Evolutionary conservation across 2,888 invertebrate species (phyloP).

Genomic region (Sarcophaga variegata): DNA sequence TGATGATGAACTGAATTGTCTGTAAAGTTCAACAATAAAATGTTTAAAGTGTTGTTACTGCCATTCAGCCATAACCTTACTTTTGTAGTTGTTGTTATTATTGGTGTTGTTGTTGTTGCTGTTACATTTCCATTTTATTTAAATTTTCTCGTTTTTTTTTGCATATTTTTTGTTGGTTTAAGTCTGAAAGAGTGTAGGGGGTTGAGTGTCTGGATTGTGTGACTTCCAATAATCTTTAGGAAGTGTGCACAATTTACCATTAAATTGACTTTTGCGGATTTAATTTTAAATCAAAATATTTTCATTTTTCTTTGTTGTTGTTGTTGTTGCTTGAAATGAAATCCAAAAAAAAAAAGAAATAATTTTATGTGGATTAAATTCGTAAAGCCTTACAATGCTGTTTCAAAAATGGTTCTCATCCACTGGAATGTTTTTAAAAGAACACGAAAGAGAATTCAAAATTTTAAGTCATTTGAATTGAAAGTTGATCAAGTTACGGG

Average conservation of each 20-base stretch:
- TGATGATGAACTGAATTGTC: slow-evolving; percentile 60
- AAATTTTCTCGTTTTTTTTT: too few species aligned
- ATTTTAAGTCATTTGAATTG: too few species aligned
- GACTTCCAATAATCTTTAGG: slow-evolving; percentile 39
- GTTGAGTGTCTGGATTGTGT: background rate
- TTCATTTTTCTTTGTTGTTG: too few species aligned
- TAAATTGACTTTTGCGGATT: slow-evolving; percentile 55
- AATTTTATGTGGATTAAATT: background rate
- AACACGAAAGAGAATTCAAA: too few species aligned
- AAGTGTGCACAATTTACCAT: slow-evolving; percentile 59
- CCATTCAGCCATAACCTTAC: slow-evolving; percentile 27
- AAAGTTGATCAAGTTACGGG: too few species aligned
- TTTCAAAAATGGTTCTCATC: too few species aligned
- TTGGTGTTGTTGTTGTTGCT: background rate
- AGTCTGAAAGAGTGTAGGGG: too few species aligned
- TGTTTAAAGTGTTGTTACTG: slow-evolving; percentile 42
- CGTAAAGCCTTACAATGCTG: too few species aligned
- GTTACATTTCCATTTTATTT: background rate
- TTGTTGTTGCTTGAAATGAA: too few species aligned
- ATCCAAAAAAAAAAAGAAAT: background rate
- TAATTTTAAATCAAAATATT: slow-evolving; percentile 21
- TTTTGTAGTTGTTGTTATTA: slow-evolving; percentile 11
- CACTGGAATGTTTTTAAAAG: too few species aligned
- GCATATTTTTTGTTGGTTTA: too few species aligned
- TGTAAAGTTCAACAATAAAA: slow-evolving; percentile 63